These are phyloP conservation scores for Gorsachius goisagi DNA, from an alignment of 2,113 vertebrate species.

Conservation along the genomic window DNA sequence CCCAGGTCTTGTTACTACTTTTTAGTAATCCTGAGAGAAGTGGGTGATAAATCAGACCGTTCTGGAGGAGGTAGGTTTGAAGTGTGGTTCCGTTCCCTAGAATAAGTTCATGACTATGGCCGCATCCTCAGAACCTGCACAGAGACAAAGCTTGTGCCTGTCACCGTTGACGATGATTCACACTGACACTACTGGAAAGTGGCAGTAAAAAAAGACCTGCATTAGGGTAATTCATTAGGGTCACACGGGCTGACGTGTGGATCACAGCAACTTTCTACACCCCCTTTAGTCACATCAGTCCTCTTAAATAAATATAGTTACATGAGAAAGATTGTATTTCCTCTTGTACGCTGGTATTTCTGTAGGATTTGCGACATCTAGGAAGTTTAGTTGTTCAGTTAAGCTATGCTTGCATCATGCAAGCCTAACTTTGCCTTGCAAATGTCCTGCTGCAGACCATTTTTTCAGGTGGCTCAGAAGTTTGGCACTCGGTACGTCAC, in stretches of 20 bases:
- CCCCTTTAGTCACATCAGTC: background rate
- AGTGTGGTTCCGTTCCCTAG: background rate
- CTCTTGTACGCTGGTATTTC: background rate
- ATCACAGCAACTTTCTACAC: background rate
- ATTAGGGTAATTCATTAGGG: background rate
- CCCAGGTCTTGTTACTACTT: background rate
- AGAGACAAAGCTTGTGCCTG: background rate
- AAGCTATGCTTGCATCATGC: background rate
- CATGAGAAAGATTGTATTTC: background rate
- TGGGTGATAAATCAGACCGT: background rate
- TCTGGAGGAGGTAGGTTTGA: background rate
- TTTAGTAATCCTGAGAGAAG: background rate
- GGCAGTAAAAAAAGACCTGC: background rate
- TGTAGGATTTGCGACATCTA: background rate
- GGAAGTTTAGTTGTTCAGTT: background rate
- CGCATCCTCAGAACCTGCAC: background rate
- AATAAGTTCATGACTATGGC: background rate
- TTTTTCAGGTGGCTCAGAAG: background rate
- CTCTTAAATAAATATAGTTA: background rate
- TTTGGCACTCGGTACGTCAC: background rate
- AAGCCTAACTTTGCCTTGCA: background rate
- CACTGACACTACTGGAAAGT: background rate
- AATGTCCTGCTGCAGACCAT: background rate
- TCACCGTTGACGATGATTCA: background rate
- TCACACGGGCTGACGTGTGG: background rate